Evolutionary conservation across 2,113 vertebrate species (phyloP).

Genomic region (Thamnophis sirtalis): DNA sequence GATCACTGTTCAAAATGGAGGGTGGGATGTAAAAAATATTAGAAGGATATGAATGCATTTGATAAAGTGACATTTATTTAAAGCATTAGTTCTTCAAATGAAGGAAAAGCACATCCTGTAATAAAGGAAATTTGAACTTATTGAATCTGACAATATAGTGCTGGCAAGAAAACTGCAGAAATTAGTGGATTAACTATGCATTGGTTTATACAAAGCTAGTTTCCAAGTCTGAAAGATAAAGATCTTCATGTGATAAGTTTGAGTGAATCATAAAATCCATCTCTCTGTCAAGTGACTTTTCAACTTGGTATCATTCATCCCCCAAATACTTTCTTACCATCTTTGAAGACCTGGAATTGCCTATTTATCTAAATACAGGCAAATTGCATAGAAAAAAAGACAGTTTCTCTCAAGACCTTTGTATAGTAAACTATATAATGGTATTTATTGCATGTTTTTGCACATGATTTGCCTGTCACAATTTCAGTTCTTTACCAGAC

Average conservation of each 20-base stretch:
- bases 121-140: neutral
- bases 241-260: neutral
- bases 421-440: neutral
- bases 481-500: neutral
- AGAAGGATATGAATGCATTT: neutral
- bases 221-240: neutral
- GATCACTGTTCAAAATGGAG: neutral
- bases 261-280: neutral
- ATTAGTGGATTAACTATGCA: neutral
- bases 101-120: neutral
- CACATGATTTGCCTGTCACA: neutral
- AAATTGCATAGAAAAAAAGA: too few species aligned
- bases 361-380: neutral
- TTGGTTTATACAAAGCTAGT: neutral
- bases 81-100: neutral
- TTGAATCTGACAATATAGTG: neutral
- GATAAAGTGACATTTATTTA: neutral
- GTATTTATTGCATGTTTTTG: neutral
- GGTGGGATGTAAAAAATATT: neutral
- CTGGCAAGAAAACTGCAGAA: neutral
- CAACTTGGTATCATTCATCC: neutral
- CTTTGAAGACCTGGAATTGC: neutral
- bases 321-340: neutral
- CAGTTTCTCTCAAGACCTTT: neutral
- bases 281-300: neutral